Evolutionary conservation across 2,888 invertebrate species (phyloP).

Genomic region (Drosophila nr. medialis): DNA sequence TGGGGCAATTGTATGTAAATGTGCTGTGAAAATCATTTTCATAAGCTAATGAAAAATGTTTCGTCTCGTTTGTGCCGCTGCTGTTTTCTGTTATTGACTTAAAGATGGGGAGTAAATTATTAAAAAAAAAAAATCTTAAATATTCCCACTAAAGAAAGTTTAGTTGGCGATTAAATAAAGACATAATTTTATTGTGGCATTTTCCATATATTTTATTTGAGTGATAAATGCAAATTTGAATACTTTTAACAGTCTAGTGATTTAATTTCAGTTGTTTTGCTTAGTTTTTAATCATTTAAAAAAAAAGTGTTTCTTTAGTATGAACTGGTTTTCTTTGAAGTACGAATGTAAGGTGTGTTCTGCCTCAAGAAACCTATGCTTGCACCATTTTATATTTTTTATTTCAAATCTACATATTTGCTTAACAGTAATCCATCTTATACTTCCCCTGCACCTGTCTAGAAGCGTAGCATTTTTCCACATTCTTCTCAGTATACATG

Average conservation of each 20-base stretch:
- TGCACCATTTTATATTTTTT: neutral
- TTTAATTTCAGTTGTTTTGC: neutral
- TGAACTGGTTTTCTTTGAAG: neutral
- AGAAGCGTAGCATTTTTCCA: neutral
- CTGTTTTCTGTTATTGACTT: slow-evolving; percentile 25
- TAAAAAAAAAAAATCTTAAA: slow-evolving; percentile 17
- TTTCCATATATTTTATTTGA: slow-evolving; percentile 4
- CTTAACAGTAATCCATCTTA: slow-evolving; percentile 20
- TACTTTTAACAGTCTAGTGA: neutral
- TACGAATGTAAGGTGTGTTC: neutral
- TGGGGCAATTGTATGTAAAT: slow-evolving; percentile 69
- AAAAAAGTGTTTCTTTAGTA: neutral
- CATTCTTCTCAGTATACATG: neutral
- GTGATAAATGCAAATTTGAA: neutral
- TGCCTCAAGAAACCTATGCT: neutral
- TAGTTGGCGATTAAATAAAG: slow-evolving; percentile 24
- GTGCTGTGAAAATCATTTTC: slow-evolving; percentile 63
- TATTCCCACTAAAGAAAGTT: slow-evolving; percentile 39
- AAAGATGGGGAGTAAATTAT: slow-evolving; percentile 36
- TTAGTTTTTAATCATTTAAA: neutral
- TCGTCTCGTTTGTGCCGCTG: slow-evolving; percentile 12
- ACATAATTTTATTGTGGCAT: neutral
- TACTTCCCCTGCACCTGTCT: neutral
- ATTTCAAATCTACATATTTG: neutral
- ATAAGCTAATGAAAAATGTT: slow-evolving; percentile 54